phyloP scores from a whole-genome alignment of 2,888 invertebrate genomes.

The Rhabditoides inermis region DNA sequence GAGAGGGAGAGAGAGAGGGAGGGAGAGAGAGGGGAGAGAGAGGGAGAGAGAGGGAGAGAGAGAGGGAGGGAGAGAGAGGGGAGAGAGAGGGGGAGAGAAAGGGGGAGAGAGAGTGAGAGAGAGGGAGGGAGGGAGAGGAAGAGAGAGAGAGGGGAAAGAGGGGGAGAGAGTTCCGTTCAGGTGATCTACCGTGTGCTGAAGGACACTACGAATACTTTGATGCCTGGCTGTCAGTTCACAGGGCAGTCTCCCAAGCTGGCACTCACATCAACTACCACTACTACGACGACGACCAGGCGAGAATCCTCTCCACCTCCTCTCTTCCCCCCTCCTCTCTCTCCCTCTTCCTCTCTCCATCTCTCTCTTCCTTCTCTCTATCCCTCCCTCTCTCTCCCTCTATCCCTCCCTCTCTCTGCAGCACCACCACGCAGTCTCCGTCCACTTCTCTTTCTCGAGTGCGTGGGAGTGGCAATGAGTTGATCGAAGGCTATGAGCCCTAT shows the following conservation, averaged over 20 bases:
- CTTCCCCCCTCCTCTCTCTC: too few species aligned
- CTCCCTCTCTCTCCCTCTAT: too few species aligned
- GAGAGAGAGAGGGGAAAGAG: background rate
- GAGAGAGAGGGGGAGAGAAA: background rate
- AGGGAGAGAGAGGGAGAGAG: background rate
- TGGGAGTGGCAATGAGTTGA: too few species aligned
- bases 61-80: background rate
- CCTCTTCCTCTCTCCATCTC: too few species aligned
- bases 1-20: background rate
- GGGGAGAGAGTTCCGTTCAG: conserved; percentile 3
- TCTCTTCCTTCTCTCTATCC: too few species aligned
- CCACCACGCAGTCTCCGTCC: too few species aligned
- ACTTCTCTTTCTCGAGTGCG: too few species aligned
- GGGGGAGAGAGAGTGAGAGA: background rate
- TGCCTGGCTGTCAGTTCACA: conserved; percentile 49
- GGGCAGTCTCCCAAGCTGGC: conserved; percentile 22
- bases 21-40: background rate
- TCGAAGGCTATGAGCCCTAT: too few species aligned
- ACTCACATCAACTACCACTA: too few species aligned
- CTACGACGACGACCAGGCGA: too few species aligned
- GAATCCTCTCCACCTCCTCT: too few species aligned
- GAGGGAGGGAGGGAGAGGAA: background rate
- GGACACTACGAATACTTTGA: conserved; percentile 50
- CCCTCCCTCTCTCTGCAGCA: too few species aligned
- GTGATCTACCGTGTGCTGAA: conserved; percentile 50